Evolutionary conservation across 2,113 vertebrate genomes (phyloP), one percentile per base, ranked within the genome.

Genomic region (Psephotus haematonotus): DNA sequence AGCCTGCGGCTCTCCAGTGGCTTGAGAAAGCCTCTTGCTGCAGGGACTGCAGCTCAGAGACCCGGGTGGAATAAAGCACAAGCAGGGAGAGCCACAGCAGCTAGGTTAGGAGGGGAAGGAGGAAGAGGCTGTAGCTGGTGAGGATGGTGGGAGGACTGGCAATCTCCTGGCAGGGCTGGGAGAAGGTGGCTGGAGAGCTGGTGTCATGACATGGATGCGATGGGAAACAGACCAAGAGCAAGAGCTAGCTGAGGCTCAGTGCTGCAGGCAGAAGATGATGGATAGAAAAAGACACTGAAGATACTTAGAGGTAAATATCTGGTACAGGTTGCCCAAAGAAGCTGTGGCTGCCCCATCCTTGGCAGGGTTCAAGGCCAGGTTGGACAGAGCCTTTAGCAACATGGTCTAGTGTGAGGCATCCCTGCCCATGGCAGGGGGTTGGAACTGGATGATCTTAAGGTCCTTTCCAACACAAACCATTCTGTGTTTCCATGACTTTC

Each of bases 121-220:
- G 60, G 57, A 53, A 69, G 77, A 52, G 17, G 72, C 9, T 4
- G 8, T 13, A 39, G 57, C 17, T 64, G 46, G 39, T 50, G 19
- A 27, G 22, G 33, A 16, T 63, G 74, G 11, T 19, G 44, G 4
- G 43, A 25, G 16, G 10, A 29, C 28, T 14, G 33, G 39, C 13
- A 52, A 60, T 27, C 53, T 39, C 53, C 52, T 85, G 43, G 24
- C 11, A 44, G 1, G 17, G 33, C 35, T 68, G 37, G 60, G 62
- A 65, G 70, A 53, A 53, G 1, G 13, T 31, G 49, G 47, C 31
- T 43, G 50, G 35, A 79, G 46, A 87, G 59, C 47, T 33, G 65
- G 22, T 31, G 43, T 4, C 22, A 76, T 6, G 64, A 60, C 1
- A 1, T 43, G 43, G 68, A 28, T 0, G 1, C 0, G 1, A 20